Conservation (phyloP, 2,888 invertebrate genomes). For the Amphipyra berbera region DNA sequence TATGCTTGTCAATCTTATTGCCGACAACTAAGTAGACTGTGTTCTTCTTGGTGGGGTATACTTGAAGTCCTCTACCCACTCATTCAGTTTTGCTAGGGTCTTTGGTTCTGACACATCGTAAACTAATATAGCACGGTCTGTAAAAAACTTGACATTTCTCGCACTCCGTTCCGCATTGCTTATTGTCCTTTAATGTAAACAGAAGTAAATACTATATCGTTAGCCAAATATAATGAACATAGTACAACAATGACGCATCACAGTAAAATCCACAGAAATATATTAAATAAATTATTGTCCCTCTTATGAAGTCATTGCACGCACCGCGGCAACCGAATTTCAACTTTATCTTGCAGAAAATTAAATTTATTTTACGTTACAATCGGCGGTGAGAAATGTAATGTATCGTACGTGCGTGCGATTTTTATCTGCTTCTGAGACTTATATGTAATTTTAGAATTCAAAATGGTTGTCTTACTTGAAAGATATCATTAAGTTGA, state of each 20-base stretch:
- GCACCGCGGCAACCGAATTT: conserved; percentile 21
- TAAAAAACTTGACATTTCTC: too few species aligned
- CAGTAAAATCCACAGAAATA: conserved; percentile 40
- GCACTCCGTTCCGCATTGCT: too few species aligned
- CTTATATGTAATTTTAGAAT: conserved; percentile 24
- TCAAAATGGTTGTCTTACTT: conserved; percentile 6
- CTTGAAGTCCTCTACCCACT: too few species aligned
- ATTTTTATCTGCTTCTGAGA: conserved; percentile 34
- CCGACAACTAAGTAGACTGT: too few species aligned
- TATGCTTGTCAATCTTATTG: too few species aligned
- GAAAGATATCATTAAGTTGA: background rate
- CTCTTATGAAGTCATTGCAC: conserved; percentile 36
- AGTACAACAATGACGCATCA: conserved; percentile 10
- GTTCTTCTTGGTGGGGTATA: too few species aligned
- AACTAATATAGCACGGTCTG: too few species aligned
- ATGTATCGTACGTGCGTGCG: conserved; percentile 42
- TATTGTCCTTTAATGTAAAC: too few species aligned
- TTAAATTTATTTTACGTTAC: conserved; percentile 25
- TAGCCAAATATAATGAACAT: conserved; percentile 11
- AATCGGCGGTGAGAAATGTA: conserved; percentile 15
- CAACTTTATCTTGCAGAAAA: conserved; percentile 30
- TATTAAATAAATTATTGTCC: conserved; percentile 36
- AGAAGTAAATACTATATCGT: too few species aligned
- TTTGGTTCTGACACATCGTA: too few species aligned
- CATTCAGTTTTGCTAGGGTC: too few species aligned